phyloP scores from a whole-genome alignment of 2,888 invertebrate species.

The Zygaena filipendulae region DNA sequence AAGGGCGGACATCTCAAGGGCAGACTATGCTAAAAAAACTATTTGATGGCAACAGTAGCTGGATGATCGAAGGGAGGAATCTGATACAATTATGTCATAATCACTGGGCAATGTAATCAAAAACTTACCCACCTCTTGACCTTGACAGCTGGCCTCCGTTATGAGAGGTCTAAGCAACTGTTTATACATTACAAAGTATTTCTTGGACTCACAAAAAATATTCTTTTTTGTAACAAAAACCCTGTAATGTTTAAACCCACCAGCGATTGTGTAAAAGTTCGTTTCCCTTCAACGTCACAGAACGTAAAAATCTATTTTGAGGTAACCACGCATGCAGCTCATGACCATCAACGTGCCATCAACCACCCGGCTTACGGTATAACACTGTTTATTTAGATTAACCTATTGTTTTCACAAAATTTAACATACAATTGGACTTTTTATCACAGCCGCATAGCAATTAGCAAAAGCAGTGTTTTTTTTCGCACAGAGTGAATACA shows the following conservation, averaged over 20 bases:
- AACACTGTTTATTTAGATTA: too few species aligned
- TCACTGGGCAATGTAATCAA: constrained; percentile 21
- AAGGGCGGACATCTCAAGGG: constrained; percentile 56
- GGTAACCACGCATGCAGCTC: constrained; percentile 50
- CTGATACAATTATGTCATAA: too few species aligned
- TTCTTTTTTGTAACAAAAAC: constrained; percentile 29
- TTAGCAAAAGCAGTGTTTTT: too few species aligned
- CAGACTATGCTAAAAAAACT: too few species aligned
- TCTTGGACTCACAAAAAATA: constrained; percentile 39
- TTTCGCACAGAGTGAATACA: too few species aligned
- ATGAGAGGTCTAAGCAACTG: constrained; percentile 71
- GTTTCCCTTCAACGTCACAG: constrained; percentile 52
- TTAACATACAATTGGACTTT: too few species aligned
- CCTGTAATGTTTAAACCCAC: constrained; percentile 34
- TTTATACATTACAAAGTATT: constrained; percentile 73
- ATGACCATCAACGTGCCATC: constrained; percentile 45
- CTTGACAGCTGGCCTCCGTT: constrained; percentile 77
- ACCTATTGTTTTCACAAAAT: too few species aligned
- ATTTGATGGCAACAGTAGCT: too few species aligned
- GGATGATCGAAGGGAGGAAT: too few species aligned
- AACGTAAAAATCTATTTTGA: constrained; percentile 58
- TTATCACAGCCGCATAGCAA: too few species aligned
- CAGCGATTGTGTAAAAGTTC: constrained; percentile 34
- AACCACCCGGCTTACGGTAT: constrained; percentile 45
- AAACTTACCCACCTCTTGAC: constrained; percentile 84